Conservation (phyloP, 2,113 vertebrate species). For the Phoenicopterus ruber region DNA sequence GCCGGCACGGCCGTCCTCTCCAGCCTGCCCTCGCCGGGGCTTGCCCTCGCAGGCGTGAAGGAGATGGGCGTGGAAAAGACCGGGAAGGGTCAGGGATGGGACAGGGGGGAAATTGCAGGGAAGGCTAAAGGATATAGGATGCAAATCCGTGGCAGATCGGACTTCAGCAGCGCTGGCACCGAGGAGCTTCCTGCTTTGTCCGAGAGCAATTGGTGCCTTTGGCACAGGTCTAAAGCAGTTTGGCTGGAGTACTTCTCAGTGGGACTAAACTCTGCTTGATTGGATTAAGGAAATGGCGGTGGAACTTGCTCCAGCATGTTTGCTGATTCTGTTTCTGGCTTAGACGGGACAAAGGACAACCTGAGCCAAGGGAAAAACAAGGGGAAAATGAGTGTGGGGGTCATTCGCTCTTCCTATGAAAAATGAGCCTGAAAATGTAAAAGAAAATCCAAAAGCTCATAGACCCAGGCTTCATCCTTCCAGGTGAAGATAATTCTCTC, state of each 20-base stretch:
- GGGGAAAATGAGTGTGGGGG: neutral
- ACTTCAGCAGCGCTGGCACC: neutral
- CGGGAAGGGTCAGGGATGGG: neutral
- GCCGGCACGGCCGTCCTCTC: accelerated
- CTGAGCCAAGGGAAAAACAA: neutral
- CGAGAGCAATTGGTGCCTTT: accelerated
- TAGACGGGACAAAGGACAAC: neutral
- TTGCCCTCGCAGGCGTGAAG: neutral
- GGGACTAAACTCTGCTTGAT: neutral
- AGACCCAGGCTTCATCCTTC: neutral
- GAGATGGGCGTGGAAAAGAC: neutral
- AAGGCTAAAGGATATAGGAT: neutral
- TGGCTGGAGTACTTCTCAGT: neutral
- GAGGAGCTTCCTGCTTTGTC: neutral
- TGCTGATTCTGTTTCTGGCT: neutral
- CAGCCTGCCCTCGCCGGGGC: neutral
- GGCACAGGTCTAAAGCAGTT: neutral
- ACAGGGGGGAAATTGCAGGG: accelerated
- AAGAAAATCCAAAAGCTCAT: neutral
- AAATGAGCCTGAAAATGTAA: neutral
- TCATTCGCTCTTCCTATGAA: neutral
- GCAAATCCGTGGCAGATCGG: neutral
- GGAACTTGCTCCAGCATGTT: neutral
- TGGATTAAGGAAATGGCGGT: neutral
- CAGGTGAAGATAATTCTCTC: neutral